These are phyloP conservation scores for Gymnoscelis rufifasciata DNA, from an alignment of 2,888 invertebrate genomes.

Conservation along the genomic window DNA sequence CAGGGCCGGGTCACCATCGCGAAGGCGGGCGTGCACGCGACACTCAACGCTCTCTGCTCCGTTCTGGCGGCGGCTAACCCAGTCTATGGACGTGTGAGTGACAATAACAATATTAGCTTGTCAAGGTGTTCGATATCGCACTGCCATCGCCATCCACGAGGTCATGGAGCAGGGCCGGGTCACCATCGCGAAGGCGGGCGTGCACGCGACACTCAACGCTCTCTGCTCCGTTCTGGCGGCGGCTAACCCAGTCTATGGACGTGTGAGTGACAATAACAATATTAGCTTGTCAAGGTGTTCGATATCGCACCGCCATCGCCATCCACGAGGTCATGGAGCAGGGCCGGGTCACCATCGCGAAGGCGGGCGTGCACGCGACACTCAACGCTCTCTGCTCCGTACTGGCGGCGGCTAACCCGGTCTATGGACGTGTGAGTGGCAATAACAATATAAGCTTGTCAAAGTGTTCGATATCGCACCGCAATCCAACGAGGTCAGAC, in stretches of 20 bases:
- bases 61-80: slow-evolving; percentile 99
- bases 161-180: slow-evolving; percentile 99
- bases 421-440: slow-evolving; percentile 79
- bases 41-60: slow-evolving; percentile 97
- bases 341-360: slow-evolving; percentile 97
- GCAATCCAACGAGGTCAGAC: too few species aligned
- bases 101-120: slow-evolving; percentile 83
- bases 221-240: slow-evolving; percentile 98
- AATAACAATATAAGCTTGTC: not conserved
- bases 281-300: slow-evolving; percentile 99
- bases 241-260: slow-evolving; percentile 96
- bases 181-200: slow-evolving; percentile 99
- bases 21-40: slow-evolving; percentile 99
- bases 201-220: slow-evolving; percentile 98
- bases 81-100: slow-evolving; percentile 82
- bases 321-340: slow-evolving; percentile 99
- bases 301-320: slow-evolving; percentile 98
- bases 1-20: slow-evolving; percentile 98
- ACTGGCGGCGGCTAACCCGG: slow-evolving; percentile 99
- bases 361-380: slow-evolving; percentile 98
- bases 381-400: slow-evolving; percentile 98
- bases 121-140: slow-evolving; percentile 99
- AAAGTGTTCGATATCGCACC: too few species aligned
- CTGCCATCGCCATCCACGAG: slow-evolving; percentile 99
- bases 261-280: slow-evolving; percentile 34